Evolutionary conservation across 64 coral and sea anemone species (phyloP).

Genomic region (Montipora cactus): DNA sequence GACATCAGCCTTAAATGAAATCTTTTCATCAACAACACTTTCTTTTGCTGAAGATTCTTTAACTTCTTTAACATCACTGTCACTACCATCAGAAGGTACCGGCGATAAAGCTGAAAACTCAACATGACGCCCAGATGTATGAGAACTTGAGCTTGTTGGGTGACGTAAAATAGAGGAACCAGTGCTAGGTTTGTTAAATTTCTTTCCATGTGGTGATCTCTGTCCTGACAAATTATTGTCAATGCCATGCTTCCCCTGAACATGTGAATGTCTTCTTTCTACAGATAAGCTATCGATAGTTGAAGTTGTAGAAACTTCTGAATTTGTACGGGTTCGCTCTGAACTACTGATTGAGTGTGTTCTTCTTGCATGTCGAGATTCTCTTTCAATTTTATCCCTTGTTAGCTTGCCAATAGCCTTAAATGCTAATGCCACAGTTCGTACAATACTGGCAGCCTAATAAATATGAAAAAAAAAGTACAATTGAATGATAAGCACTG

Average conservation of each 20-base stretch:
- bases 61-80: slow-evolving; percentile 60
- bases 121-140: slow-evolving; percentile 87
- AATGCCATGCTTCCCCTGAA: slow-evolving; percentile 64
- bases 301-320: slow-evolving; percentile 79
- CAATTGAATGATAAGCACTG: too few species aligned
- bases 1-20: slow-evolving; percentile 65
- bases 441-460: slow-evolving; percentile 91
- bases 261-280: slow-evolving; percentile 58
- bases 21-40: background rate
- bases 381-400: slow-evolving; percentile 81
- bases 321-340: slow-evolving; percentile 87
- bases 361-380: slow-evolving; percentile 61
- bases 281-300: slow-evolving; percentile 80
- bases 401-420: slow-evolving; percentile 88
- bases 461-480: background rate
- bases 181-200: slow-evolving; percentile 72
- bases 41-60: background rate
- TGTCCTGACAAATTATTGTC: slow-evolving; percentile 45
- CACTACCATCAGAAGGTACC: slow-evolving; percentile 89
- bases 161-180: slow-evolving; percentile 89
- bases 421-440: slow-evolving; percentile 89
- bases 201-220: slow-evolving; percentile 78
- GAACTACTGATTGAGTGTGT: slow-evolving; percentile 82
- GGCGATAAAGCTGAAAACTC: slow-evolving; percentile 92
- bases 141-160: slow-evolving; percentile 48